These are phyloP conservation scores for Odontomachus brunneus DNA, from an alignment of 1,140 invertebrate genomes.

Conservation along the genomic window DNA sequence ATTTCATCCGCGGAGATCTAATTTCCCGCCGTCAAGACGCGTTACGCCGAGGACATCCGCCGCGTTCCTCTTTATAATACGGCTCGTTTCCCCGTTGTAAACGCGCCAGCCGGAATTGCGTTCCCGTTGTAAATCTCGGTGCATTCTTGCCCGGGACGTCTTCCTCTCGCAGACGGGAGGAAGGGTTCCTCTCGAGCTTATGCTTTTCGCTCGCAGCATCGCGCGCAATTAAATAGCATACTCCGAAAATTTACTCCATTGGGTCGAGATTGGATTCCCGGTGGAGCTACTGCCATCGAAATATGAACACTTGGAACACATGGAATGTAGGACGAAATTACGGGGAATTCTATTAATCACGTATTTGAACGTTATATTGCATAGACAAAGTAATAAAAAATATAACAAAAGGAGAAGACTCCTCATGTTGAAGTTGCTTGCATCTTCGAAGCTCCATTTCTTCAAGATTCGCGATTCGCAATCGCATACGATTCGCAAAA, in stretches of 20 bases:
- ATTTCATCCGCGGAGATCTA: slow-evolving; percentile 74
- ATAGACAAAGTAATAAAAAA: too few species aligned
- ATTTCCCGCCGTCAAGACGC: slow-evolving; percentile 75
- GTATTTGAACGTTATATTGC: not conserved
- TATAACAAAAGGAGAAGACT: too few species aligned
- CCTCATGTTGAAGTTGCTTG: too few species aligned
- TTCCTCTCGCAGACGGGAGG: slow-evolving; percentile 12
- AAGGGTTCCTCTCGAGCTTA: slow-evolving; percentile 25
- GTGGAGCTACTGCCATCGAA: slow-evolving; percentile 42
- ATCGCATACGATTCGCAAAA: too few species aligned
- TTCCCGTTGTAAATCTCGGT: slow-evolving; percentile 72
- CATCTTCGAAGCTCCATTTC: too few species aligned
- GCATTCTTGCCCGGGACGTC: slow-evolving; percentile 66
- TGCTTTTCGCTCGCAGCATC: slow-evolving; percentile 38
- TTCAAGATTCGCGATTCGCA: too few species aligned
- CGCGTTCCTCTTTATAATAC: slow-evolving; percentile 75
- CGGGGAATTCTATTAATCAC: slow-evolving; percentile 10
- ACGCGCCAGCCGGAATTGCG: slow-evolving; percentile 73
- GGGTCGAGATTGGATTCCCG: slow-evolving; percentile 47
- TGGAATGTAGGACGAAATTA: slow-evolving; percentile 30
- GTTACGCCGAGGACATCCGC: slow-evolving; percentile 68
- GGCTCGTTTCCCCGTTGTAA: slow-evolving; percentile 74
- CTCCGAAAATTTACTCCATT: slow-evolving; percentile 56
- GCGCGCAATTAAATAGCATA: slow-evolving; percentile 53
- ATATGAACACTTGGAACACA: slow-evolving; percentile 36